Evolutionary conservation across 2,797 vertebrate genomes (phyloP).

Genomic region (Gymnodraco acuticeps): DNA sequence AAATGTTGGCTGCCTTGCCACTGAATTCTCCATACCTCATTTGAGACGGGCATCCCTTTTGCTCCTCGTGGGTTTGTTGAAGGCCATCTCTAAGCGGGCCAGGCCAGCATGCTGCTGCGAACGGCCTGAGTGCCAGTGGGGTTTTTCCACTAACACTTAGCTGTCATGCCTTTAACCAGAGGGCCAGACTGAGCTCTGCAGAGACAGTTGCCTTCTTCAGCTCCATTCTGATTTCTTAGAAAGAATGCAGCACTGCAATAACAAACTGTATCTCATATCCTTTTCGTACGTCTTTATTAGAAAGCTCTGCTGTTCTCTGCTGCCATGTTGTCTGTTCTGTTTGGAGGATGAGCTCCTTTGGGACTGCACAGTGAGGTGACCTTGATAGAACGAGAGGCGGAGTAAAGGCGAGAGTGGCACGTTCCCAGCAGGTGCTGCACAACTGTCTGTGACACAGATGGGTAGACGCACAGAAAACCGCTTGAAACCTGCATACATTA

Average conservation of each 20-base stretch:
- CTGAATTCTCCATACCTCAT: conserved; percentile 73
- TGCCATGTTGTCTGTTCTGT: conserved; percentile 38
- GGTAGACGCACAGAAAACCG: conserved; percentile 46
- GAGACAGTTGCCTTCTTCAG: conserved; percentile 64
- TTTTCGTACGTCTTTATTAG: conserved; percentile 45
- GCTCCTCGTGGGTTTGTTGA: conserved; percentile 68
- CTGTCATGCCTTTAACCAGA: conserved; percentile 67
- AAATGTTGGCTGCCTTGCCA: conserved; percentile 73
- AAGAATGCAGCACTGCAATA: conserved; percentile 57
- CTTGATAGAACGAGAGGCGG: conserved; percentile 69
- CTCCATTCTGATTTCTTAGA: conserved; percentile 54
- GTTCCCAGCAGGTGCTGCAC: conserved; percentile 72
- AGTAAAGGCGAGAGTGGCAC: conserved; percentile 57
- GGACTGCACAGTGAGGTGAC: conserved; percentile 73
- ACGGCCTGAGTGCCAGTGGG: conserved; percentile 67
- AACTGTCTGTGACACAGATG: conserved; percentile 69
- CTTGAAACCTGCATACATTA: conserved; percentile 64
- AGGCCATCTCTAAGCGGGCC: conserved; percentile 71
- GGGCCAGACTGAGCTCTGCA: conserved; percentile 47
- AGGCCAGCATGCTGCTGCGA: conserved; percentile 55
- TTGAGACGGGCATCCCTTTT: conserved; percentile 74
- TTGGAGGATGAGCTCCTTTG: conserved; percentile 58
- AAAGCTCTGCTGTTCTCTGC: conserved; percentile 31
- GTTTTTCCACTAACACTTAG: conserved; percentile 76
- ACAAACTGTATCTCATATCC: conserved; percentile 28